Base-by-base conservation (phyloP, 2,888 invertebrate species). In the Netelia melanura region DNA sequence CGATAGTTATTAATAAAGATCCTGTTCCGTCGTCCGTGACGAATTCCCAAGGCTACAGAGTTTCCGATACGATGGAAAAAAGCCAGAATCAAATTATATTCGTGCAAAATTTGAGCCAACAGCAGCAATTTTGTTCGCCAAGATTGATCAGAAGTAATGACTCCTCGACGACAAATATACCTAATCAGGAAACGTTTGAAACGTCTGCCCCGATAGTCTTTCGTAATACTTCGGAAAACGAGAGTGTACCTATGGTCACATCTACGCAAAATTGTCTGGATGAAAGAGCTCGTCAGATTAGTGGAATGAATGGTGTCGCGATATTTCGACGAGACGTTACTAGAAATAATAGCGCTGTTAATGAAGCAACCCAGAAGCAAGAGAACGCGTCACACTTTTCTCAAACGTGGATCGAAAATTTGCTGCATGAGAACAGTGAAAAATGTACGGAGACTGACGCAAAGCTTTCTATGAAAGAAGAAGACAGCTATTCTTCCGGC, bases 391-490 rank as follows among this genome's bases (percentile, higher is more conserved):
- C 44, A 8, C 75, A 85, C 3, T 85, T 81, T 48, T 72, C 84
- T 0, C 84, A 81, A 38, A 84, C 67, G 64, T 87, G 87, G 87
- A 83, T 81, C 11, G 81, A 84, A 65, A 86, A 86, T 80, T 79
- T 84, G 21, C 62, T 81, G 21, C 81, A 85, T n/a, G 79, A 85
- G 0, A 84, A 79, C 48, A 30, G 48, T 38, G 77, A 62, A 17
- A 75, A 86, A 68, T 83, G 68, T 23, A 58, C 21, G 9, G 23
- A 21, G 11, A 1, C 21, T 1, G n/a, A 64, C 2, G 43, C 11
- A 48, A 48, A 38, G 17, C 30, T 48, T 54, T 43, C 54, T 0
- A 1, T 68, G 17, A 43, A 21, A 3, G 76, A 79, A 23, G 71
- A 62, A 14, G 78, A 82, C 1, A 76, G 25, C 0, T 76, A 76